Base-by-base conservation (phyloP, 1,140 invertebrate genomes). In the Drosophila bifasciata region DNA sequence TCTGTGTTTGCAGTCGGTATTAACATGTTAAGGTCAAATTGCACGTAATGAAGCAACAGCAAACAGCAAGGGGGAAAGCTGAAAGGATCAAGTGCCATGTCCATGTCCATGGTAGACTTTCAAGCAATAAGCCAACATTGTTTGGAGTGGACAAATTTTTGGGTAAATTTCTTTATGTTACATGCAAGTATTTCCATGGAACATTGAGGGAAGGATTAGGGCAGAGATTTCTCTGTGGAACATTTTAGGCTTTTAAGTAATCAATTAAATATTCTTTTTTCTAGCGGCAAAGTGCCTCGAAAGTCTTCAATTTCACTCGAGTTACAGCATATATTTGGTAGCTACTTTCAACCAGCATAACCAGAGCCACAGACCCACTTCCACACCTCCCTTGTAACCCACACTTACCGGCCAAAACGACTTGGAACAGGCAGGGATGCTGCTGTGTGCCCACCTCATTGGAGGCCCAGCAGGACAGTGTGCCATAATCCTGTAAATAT, bases 341-440 rank as follows among this genome's bases (percentile, higher is more conserved):
- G 11, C 7, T n/a, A 4, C 15, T 17, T 7, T 39, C n/a, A 40
- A 5, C 15, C 21, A 0, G 19, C 23, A 41, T n/a, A 41, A 52
- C 46, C 40, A 9, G 15, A 32, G 32, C 49, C 8, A 5, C 9
- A 7, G 0, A 5, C 9, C 9, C 4, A 1, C 2, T 23, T 23
- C 9, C 13, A 21, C 7, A n/a, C 6, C 2, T 11, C 28, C 6
- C 2, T 11, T 44, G 13, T 2, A 23, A 0, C 17, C n/a, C 8
- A 28, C 6, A 69, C 92, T 93, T 83, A 95, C 95, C 95, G 45
- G 95, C 95, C 32, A 94, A 93, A 11, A 96, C 95, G 81, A 97
- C 94, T 89, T 96, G 95, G 91, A 96, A 97, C 70, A 96, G 93
- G 88, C 96, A 97, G 6, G 96, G 96, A 43, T 94, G 93, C 44